Conservation (phyloP, 2,888 invertebrate genomes). For the Lingula anatina region DNA sequence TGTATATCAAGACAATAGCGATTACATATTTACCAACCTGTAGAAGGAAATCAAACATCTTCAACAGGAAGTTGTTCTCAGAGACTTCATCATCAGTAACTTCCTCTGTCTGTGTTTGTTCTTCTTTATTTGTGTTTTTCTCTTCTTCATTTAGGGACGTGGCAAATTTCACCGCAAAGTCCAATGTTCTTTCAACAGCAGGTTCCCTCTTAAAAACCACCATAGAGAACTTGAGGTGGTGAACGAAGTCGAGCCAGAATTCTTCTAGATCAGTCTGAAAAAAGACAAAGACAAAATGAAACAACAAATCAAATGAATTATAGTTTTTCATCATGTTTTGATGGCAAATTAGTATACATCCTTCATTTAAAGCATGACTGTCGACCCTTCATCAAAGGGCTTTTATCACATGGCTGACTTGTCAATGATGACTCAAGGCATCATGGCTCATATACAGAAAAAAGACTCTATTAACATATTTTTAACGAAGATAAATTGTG, state of each 20-base stretch:
- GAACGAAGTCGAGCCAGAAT: constrained; percentile 64
- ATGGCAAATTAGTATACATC: neutral
- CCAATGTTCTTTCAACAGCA: constrained; percentile 64
- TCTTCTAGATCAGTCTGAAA: constrained; percentile 58
- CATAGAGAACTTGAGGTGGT: constrained; percentile 63
- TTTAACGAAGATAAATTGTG: too few species aligned
- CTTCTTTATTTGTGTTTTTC: constrained; percentile 47
- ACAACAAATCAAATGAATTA: too few species aligned
- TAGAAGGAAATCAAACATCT: constrained; percentile 63
- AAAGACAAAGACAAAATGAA: constrained; percentile 1
- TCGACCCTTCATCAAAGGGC: too few species aligned
- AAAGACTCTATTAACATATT: too few species aligned
- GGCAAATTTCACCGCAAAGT: constrained; percentile 69
- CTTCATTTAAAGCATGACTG: too few species aligned
- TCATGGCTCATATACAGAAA: too few species aligned
- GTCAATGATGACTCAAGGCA: too few species aligned
- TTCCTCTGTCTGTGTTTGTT: too few species aligned
- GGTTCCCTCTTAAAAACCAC: constrained; percentile 65
- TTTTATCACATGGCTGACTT: too few species aligned
- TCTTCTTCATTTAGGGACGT: constrained; percentile 54
- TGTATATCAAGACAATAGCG: neutral
- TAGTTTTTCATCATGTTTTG: too few species aligned
- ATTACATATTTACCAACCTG: constrained; percentile 54
- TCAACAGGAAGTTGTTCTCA: constrained; percentile 57
- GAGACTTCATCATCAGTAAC: too few species aligned